These are phyloP conservation scores for Diogma glabrata DNA, from an alignment of 2,888 invertebrate species.

Conservation along the genomic window DNA sequence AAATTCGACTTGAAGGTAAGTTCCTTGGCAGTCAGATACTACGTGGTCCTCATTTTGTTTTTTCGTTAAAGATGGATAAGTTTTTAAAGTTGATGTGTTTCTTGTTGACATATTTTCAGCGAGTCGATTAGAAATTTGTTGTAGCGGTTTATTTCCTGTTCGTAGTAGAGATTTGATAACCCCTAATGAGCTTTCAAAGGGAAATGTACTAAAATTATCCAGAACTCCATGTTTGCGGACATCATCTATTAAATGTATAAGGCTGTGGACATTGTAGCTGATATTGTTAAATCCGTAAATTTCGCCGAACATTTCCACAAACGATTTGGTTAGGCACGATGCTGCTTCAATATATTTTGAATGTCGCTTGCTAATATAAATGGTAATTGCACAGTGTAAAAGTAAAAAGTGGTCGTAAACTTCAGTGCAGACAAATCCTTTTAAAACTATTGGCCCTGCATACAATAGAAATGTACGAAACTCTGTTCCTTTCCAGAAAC, in stretches of 20 bases:
- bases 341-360: neutral
- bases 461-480: neutral
- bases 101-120: neutral
- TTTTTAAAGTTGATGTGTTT: neutral
- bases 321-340: neutral
- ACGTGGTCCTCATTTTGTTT: neutral
- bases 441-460: neutral
- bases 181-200: no score
- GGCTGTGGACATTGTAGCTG: constrained; percentile 3
- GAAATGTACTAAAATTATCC: neutral
- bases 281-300: constrained; percentile 6
- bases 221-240: constrained; percentile 1
- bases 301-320: neutral
- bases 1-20: neutral
- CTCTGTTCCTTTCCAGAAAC: neutral
- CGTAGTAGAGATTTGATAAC: no score
- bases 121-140: neutral
- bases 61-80: neutral
- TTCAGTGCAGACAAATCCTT: neutral
- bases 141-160: neutral
- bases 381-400: neutral
- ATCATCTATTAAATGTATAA: constrained; percentile 4
- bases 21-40: neutral
- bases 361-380: neutral
- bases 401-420: neutral